phyloP scores from a whole-genome alignment of 2,797 vertebrate species.

The Phalloptychus januarius region DNA sequence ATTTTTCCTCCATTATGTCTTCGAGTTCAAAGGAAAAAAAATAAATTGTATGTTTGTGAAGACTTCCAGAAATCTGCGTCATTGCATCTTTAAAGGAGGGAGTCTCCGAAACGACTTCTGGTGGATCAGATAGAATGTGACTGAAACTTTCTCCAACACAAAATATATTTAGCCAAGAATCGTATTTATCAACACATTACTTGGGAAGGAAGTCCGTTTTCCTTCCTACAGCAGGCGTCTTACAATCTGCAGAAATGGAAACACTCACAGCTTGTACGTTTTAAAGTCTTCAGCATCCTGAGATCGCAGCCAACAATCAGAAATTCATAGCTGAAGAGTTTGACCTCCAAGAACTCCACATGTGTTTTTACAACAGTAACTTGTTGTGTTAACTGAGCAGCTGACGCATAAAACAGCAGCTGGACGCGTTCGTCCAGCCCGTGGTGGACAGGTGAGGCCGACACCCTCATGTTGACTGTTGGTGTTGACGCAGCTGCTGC shows the following conservation, averaged over 20 bases:
- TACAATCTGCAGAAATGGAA: background rate
- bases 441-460: constrained; percentile 70
- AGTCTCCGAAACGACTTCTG: background rate
- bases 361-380: background rate
- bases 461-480: constrained; percentile 53
- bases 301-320: background rate
- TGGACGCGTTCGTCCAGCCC: constrained; percentile 50
- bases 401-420: constrained; percentile 33
- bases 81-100: background rate
- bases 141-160: background rate
- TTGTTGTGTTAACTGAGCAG: background rate
- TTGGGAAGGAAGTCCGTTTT: background rate
- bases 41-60: background rate
- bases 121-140: background rate
- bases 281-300: background rate
- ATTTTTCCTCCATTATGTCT: background rate
- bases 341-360: background rate
- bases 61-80: background rate
- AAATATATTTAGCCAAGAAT: background rate
- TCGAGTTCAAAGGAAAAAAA: background rate
- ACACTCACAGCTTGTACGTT: background rate
- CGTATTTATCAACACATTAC: background rate
- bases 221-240: background rate
- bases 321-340: background rate
- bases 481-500: constrained; percentile 74